Conservation (phyloP, 2,888 invertebrate genomes). For the Aleiodes alternator region DNA sequence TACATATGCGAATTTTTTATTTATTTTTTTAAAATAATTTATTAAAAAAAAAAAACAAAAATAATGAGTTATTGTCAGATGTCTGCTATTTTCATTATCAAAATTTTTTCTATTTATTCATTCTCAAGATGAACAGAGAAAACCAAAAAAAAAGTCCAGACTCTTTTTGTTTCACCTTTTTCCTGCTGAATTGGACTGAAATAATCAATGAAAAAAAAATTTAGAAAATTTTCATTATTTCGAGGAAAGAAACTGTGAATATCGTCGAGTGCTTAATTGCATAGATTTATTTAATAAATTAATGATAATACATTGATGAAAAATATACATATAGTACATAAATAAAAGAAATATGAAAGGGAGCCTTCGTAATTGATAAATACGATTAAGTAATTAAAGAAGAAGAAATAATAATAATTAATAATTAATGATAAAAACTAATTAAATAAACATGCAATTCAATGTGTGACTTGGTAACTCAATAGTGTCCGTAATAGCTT, state of each 20-base stretch:
- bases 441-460: too few relatives aligned
- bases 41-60: too few relatives aligned
- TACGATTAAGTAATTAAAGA: constrained; percentile 10
- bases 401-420: background rate
- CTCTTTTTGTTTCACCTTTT: constrained; percentile 4
- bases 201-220: constrained; percentile 35
- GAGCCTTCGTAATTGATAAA: constrained; percentile 32
- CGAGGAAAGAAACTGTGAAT: constrained; percentile 19
- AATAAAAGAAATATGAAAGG: constrained; percentile 24
- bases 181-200: constrained; percentile 53
- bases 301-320: constrained; percentile 13
- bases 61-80: too few relatives aligned
- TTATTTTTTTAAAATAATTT: too few relatives aligned
- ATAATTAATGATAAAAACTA: background rate
- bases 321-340: constrained; percentile 31
- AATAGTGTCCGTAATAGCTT: too few relatives aligned
- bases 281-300: constrained; percentile 30
- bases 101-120: too few relatives aligned
- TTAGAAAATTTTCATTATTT: constrained; percentile 17
- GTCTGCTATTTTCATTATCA: too few relatives aligned
- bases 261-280: constrained; percentile 29
- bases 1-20: too few relatives aligned
- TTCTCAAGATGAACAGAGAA: too few relatives aligned
- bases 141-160: background rate
- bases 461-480: too few relatives aligned